Percentiles rank a stretch among this genome's conserved stretches.
Evolutionary conservation across 2,113 vertebrate species (phyloP).

Genomic region (Nothobranchius furzeri): DNA sequence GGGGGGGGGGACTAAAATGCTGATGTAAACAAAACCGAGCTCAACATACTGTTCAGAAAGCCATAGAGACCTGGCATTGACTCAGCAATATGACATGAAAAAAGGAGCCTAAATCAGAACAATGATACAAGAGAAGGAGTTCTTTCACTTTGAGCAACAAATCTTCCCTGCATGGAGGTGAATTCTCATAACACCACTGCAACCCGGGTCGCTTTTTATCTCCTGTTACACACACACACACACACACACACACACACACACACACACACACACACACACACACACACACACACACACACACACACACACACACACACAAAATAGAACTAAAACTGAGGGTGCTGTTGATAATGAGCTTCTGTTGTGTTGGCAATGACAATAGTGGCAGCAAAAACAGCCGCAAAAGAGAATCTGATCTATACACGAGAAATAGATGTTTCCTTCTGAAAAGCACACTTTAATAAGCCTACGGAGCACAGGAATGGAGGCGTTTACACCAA

Average conservation of each 20-base stretch:
- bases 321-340: constrained; percentile 36
- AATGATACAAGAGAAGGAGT: constrained; percentile 13
- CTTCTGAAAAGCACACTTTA: constrained; percentile 34
- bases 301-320: not conserved
- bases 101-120: constrained; percentile 30
- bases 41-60: constrained; percentile 53
- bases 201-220: constrained; percentile 32
- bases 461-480: constrained; percentile 34
- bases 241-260: no score
- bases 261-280: no score
- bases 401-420: constrained; percentile 35
- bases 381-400: constrained; percentile 38
- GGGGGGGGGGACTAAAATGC: constrained; percentile 19
- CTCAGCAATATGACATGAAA: constrained; percentile 48
- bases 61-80: constrained; percentile 45
- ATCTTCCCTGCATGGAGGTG: constrained; percentile 14
- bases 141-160: constrained; percentile 19
- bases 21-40: constrained; percentile 42
- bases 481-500: constrained; percentile 22
- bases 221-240: constrained; percentile 7
- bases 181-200: constrained; percentile 28
- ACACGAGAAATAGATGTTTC: constrained; percentile 37
- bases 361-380: constrained; percentile 31
- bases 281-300: no score
- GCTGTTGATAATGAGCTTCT: constrained; percentile 56